phyloP scores from a whole-genome alignment of 2,797 vertebrate genomes.

The Aldrovandia affinis region DNA sequence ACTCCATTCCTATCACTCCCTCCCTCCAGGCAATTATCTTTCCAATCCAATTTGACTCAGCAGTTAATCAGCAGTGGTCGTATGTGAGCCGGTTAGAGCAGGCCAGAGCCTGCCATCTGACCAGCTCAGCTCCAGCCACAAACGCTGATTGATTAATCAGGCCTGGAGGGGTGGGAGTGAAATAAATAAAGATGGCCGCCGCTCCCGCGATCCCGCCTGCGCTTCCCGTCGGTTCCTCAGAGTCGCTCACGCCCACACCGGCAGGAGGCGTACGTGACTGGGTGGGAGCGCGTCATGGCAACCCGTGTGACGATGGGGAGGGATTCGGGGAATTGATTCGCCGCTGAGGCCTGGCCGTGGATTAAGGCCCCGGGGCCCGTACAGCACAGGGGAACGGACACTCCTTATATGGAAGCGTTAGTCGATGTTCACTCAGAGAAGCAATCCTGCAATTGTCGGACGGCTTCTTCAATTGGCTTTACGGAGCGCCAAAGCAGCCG shows the following conservation, averaged over 20 bases:
- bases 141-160: background rate
- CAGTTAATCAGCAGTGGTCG: background rate
- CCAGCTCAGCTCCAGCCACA: background rate
- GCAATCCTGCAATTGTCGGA: background rate
- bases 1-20: background rate
- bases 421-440: background rate
- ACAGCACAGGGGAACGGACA: background rate
- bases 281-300: background rate
- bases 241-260: too few relatives aligned
- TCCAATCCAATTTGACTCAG: background rate
- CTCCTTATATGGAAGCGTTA: background rate
- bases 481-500: background rate
- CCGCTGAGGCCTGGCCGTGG: background rate
- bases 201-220: background rate
- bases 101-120: background rate
- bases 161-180: background rate
- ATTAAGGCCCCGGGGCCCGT: background rate
- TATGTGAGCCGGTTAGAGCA: background rate
- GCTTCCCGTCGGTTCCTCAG: background rate
- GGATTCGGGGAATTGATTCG: background rate
- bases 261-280: too few relatives aligned
- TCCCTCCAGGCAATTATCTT: background rate
- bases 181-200: background rate
- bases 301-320: background rate
- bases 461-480: background rate